Evolutionary conservation across 2,797 vertebrate species (phyloP), one percentile per base, ranked within the genome.

Genomic region (Delichon dasypus): DNA sequence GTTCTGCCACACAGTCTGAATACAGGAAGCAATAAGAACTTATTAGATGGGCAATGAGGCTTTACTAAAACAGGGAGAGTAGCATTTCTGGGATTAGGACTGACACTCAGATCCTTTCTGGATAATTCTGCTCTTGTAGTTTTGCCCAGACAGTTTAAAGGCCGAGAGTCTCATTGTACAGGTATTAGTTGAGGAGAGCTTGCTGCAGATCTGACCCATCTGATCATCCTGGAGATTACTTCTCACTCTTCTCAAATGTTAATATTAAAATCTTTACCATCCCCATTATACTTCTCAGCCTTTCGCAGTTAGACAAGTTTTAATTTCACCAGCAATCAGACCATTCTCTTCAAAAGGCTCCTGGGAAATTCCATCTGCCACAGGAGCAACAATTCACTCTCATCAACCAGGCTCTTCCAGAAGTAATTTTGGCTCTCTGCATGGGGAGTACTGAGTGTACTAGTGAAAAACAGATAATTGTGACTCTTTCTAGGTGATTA

Each of bases 251-350:
- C 65, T 78, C 44, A 68, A 67, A 81, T 54, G 32, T 68, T 80
- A 93, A 53, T 32, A 50, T 88, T 89, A 77, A 58, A 90, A 48
- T 86, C 50, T 77, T 85, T 70, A 66, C n/a, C 60, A 68, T 77
- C 26, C 8, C 36, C 30, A 29, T 81, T 71, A 81, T 26, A 44
- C 23, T 86, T 50, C 40, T 79, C 34, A 67, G 62, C 14, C n/a
- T 75, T 83, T 77, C 66, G 88, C 19, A 65, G 61, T 54, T 48
- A 80, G 47, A 34, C 30, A 89, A 88, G 34, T 45, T 94, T 88
- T 90, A 92, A 92, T 78, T 95, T 75, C 50, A 83, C 54, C 51
- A 80, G 85, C 34, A 73, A 78, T 87, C 61, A 64, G 44, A 68
- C 25, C 36, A 22, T 54, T 81, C 20, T 89, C 7, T 38, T 88